Evolutionary conservation across 1,140 invertebrate genomes (phyloP).

Genomic region (Brachionus rotundiformis): DNA sequence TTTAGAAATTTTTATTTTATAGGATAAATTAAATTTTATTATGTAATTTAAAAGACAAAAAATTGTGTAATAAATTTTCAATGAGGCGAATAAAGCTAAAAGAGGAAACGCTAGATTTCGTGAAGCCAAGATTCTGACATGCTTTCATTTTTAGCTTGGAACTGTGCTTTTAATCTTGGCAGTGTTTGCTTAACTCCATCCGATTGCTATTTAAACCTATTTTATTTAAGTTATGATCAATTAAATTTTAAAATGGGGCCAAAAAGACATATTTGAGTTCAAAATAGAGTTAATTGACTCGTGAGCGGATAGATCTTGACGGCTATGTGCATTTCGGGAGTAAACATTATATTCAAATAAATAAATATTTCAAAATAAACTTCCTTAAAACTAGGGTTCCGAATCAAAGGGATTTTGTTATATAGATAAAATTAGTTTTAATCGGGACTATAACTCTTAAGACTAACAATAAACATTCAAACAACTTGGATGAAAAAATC

Average conservation of each 20-base stretch:
- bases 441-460: not conserved
- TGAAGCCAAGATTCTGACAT: too few relatives aligned
- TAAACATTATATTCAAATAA: not conserved
- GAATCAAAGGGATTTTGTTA: not conserved
- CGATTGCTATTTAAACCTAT: not conserved
- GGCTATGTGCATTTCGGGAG: conserved; percentile 7
- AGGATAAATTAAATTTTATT: not conserved
- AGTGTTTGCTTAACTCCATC: too few relatives aligned
- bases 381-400: conserved; percentile 11
- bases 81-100: not conserved
- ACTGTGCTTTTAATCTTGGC: too few relatives aligned
- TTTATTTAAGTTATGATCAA: not conserved
- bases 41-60: not conserved
- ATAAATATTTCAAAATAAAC: not conserved
- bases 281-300: not conserved
- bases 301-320: not conserved
- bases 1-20: too few relatives aligned
- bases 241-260: not conserved
- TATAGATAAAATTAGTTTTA: not conserved
- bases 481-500: conserved; percentile 4
- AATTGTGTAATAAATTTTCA: not conserved
- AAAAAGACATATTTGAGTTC: not conserved
- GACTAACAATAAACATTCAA: not conserved
- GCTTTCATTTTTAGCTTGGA: too few relatives aligned
- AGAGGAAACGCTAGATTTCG: not conserved